Evolutionary conservation across 2,113 vertebrate species (phyloP), one percentile per base, ranked within the genome.

Genomic region (Laticauda colubrina): DNA sequence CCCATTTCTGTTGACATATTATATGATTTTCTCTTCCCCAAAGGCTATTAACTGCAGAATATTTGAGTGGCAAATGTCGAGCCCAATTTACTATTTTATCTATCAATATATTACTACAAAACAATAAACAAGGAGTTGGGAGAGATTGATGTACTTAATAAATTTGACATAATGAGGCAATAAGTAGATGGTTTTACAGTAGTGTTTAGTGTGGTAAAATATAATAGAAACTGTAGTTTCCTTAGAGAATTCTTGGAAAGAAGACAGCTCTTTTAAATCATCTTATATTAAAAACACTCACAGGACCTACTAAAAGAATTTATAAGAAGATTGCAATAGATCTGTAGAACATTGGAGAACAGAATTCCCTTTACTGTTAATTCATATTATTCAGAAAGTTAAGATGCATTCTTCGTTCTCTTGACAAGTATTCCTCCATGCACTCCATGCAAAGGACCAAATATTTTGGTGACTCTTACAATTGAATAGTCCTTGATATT

Each of bases 21-120:
- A 56, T 43, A n/a, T 39, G 24, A 92, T 56, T 92, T 92, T 81
- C 26, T 48, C 87, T 43, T 92, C 61, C 54, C 91, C 81, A 61
- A 9, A 75, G n/a, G n/a, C 91, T 39, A 56, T 12, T 81, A 81
- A 81, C 61, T 85, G 21, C 15, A 2, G 2, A 43, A 45, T 54
- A 81, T 92, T 26, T n/a, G 43, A 75, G 23, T n/a, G 45, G 34
- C 51, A 81, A 81, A 89, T 81, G 24, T 11, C 10, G 29, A 45
- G 43, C 26, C 20, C 20, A 88, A 69, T 69, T 24, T 5, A 56
- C 45, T 48, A 11, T 5, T 86, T 88, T 92, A 53, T 88, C n/a
- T 88, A 26, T 43, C 57, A 69, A 43, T 10, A n/a, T 21, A 34
- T 15, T 15, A 34, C 12, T 21, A 45, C 8, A 88, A 64, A 90